Evolutionary conservation across 1,140 invertebrate genomes (phyloP), one percentile per base, ranked within the genome.

Genomic region (Holcopasites calliopsidis): DNA sequence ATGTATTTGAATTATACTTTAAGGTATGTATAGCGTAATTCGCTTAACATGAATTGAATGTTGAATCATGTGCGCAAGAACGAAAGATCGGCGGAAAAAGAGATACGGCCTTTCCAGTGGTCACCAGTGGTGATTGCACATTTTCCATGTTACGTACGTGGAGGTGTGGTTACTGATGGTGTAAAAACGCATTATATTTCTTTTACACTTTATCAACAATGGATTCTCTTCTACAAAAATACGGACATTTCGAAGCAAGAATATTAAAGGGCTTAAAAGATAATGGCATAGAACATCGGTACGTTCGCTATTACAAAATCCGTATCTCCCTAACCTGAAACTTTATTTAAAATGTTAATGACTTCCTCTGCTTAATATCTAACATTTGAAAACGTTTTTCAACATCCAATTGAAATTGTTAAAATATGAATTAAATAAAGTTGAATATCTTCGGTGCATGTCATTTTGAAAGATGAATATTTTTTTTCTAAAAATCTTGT

Each of bases 271-370:
- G 64, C 33, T 44, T 87, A 49, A 64, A 78, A 47, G 62, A 40
- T 31, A 87, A 82, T 58, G 83, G 77, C 16, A 79, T 87, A 71
- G 26, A 68, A 54, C 78, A 82, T 60, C 81, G 85, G 85, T 86
- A 82, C 8, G 81, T 77, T 42, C 35, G 38, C 13, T 44, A 33
- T 50, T 50, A 33, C n/a, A n/a, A n/a, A 52, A 31, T 42, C 0
- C 42, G 8, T 65, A 21, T 40, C 64, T 50, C 2, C 47, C 57
- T 84, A 86, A 85, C 70, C 77, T 77, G 26, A 0, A 40, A 78
- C 47, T 38, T 1, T 49, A 13, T 49, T 60, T 33, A 23, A 38
- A 68, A 33, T 38, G 3, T 49, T 13, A 42, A 7, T 47, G 35
- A 35, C 40, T 52, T 47, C 11, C 13, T 33, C 21, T 55, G 18